Evolutionary conservation across 2,888 invertebrate genomes (phyloP).

Genomic region (Monopis laevigella): DNA sequence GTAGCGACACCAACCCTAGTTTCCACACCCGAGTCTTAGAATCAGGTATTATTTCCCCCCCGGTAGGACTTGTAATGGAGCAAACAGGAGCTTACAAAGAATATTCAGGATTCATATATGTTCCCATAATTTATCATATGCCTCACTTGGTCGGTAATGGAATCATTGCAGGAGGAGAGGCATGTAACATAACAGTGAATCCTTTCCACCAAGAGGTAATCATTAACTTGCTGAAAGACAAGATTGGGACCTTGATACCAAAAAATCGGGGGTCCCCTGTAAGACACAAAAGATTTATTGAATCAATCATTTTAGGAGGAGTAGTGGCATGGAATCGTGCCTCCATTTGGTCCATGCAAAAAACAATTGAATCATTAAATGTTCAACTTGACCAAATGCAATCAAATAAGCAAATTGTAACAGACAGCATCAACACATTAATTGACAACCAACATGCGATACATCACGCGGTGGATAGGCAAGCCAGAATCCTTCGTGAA

Average conservation of each 20-base stretch:
- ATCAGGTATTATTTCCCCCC: too few species aligned
- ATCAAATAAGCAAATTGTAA: not conserved
- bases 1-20: too few species aligned
- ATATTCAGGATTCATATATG: too few species aligned
- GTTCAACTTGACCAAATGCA: not conserved
- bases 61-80: too few species aligned
- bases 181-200: constrained; percentile 1
- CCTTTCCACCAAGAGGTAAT: not conserved
- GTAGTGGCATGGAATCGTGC: constrained; percentile 1
- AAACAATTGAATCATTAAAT: not conserved
- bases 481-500: not conserved
- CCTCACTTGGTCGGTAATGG: too few species aligned
- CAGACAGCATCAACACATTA: constrained; percentile 1
- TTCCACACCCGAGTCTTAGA: too few species aligned
- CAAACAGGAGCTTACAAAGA: too few species aligned
- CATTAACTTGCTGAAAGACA: not conserved
- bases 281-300: not conserved
- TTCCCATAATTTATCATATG: too few species aligned
- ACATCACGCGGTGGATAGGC: constrained; percentile 4
- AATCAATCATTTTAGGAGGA: not conserved
- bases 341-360: constrained; percentile 1
- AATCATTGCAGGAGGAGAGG: too few species aligned
- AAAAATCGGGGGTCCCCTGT: not conserved
- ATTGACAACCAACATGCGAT: constrained; percentile 5
- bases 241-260: constrained; percentile 2